These are phyloP conservation scores for Trichopria drosophilae DNA, from an alignment of 2,888 invertebrate genomes.

Conservation along the genomic window DNA sequence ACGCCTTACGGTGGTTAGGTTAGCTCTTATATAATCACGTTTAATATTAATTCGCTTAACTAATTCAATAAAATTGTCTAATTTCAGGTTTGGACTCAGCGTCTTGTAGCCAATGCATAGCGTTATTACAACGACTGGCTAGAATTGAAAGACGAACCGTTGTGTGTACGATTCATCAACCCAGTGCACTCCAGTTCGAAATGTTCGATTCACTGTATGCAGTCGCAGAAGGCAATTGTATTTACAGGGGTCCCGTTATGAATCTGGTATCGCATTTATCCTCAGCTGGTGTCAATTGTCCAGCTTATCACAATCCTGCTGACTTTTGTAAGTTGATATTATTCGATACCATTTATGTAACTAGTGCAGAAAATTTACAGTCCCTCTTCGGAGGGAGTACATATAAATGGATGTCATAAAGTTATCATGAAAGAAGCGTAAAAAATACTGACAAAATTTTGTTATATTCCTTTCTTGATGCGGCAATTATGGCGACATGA, in stretches of 20 bases:
- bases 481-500: no score
- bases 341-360: no score
- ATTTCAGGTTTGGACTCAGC: slow-evolving; percentile 79
- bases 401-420: no score
- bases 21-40: neutral
- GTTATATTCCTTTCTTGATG: no score
- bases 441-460: no score
- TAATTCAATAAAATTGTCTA: neutral
- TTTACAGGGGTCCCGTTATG: slow-evolving; percentile 78
- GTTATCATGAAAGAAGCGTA: no score
- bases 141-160: slow-evolving; percentile 80
- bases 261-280: slow-evolving; percentile 78
- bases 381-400: no score
- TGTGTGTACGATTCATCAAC: slow-evolving; percentile 92
- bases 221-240: slow-evolving; percentile 77
- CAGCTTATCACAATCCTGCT: slow-evolving; percentile 92
- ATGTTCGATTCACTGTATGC: slow-evolving; percentile 90
- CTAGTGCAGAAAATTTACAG: no score
- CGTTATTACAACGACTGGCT: slow-evolving; percentile 78
- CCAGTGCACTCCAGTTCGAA: slow-evolving; percentile 88
- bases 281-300: slow-evolving; percentile 77
- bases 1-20: no score
- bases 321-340: slow-evolving; percentile 78
- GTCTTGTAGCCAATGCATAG: slow-evolving; percentile 82
- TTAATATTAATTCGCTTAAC: neutral